These are phyloP conservation scores for Drosophila pegasa DNA, from an alignment of 2,888 invertebrate species.

Conservation along the genomic window DNA sequence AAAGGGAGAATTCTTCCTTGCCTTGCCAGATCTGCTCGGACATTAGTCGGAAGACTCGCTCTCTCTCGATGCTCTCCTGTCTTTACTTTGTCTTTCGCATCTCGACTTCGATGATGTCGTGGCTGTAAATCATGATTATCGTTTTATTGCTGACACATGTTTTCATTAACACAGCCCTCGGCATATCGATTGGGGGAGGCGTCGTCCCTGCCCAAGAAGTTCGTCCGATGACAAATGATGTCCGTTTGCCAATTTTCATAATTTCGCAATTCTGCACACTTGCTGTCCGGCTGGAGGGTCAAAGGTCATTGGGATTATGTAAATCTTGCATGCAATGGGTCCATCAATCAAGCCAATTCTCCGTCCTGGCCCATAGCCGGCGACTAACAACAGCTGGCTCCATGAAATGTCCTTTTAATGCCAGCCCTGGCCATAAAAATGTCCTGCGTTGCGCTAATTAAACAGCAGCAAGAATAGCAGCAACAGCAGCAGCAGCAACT, in stretches of 20 bases:
- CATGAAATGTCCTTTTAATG: slow-evolving; percentile 31
- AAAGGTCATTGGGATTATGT: slow-evolving; percentile 70
- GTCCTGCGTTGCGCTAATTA: slow-evolving; percentile 66
- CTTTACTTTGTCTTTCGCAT: slow-evolving; percentile 21
- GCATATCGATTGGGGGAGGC: neutral
- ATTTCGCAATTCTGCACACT: slow-evolving; percentile 77
- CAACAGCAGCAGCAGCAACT: slow-evolving; percentile 8
- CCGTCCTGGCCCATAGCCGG: slow-evolving; percentile 10
- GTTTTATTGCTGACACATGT: slow-evolving; percentile 83
- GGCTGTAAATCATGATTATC: slow-evolving; percentile 84
- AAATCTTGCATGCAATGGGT: slow-evolving; percentile 53
- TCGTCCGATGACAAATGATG: slow-evolving; percentile 75
- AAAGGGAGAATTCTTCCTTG: slow-evolving; percentile 30
- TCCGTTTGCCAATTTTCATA: slow-evolving; percentile 66
- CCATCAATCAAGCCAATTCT: slow-evolving; percentile 62
- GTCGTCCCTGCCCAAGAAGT: no score
- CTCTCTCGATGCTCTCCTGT: neutral
- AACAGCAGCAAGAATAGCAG: slow-evolving; percentile 28
- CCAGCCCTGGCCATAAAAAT: slow-evolving; percentile 40
- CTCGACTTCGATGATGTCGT: slow-evolving; percentile 35
- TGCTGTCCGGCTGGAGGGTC: slow-evolving; percentile 33
- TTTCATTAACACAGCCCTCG: slow-evolving; percentile 60
- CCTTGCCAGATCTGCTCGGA: neutral
- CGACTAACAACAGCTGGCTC: slow-evolving; percentile 42
- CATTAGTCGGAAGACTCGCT: no score